These are phyloP conservation scores for Melanargia galathea DNA, from an alignment of 2,888 invertebrate species.

Conservation along the genomic window DNA sequence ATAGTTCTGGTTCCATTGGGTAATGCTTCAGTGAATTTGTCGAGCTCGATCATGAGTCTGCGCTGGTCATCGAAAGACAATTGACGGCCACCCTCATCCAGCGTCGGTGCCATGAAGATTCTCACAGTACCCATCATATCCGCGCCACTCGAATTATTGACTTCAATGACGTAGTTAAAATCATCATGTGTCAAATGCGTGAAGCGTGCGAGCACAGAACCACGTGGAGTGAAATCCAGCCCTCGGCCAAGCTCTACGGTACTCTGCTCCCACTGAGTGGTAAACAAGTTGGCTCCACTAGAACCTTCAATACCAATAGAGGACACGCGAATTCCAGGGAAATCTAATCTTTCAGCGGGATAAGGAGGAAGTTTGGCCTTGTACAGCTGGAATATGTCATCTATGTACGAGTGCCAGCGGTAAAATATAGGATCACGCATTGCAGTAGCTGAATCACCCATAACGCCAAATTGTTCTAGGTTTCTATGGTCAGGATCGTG, in stretches of 20 bases:
- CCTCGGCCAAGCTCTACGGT: conserved; percentile 90
- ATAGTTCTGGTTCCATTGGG: conserved; percentile 86
- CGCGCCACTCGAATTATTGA: conserved; percentile 79
- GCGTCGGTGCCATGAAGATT: conserved; percentile 86
- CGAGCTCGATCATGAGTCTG: conserved; percentile 86
- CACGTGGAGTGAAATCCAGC: conserved; percentile 90
- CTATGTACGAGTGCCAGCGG: conserved; percentile 91
- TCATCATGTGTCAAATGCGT: conserved; percentile 88
- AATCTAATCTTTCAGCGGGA: conserved; percentile 82
- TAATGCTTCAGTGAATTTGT: conserved; percentile 87
- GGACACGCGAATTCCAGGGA: conserved; percentile 82
- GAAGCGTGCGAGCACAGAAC: conserved; percentile 86
- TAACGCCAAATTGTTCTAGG: conserved; percentile 89
- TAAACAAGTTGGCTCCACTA: conserved; percentile 81
- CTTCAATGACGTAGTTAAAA: conserved; percentile 83
- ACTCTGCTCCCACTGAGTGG: conserved; percentile 89
- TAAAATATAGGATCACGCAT: conserved; percentile 95
- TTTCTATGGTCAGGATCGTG: conserved; percentile 92
- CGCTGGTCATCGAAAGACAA: conserved; percentile 84
- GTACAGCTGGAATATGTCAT: conserved; percentile 89
- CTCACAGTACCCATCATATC: conserved; percentile 84
- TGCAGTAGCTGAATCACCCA: conserved; percentile 92
- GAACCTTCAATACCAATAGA: conserved; percentile 78
- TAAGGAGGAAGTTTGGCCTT: conserved; percentile 88
- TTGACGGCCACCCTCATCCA: conserved; percentile 83